Evolutionary conservation across 1,140 invertebrate species (phyloP), one percentile per base, ranked within the genome.

Genomic region (Lepidurus apus): DNA sequence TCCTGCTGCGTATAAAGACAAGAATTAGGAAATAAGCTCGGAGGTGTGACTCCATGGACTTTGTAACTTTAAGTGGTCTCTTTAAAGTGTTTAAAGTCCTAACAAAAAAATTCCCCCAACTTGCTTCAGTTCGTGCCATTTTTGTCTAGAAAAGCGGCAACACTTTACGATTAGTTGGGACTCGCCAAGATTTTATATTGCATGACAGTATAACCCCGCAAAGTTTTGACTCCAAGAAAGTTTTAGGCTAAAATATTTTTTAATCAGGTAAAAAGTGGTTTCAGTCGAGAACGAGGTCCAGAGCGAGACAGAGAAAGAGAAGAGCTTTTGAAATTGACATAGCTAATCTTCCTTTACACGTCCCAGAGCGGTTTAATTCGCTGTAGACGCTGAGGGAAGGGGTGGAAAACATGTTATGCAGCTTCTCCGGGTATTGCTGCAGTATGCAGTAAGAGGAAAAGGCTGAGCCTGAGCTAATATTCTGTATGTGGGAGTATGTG

Each of bases 381-480:
- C 9, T 65, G 53, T 65, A 65, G 17, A 34, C 34, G 34, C 4
- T 34, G 0, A 21, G 17, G 53, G 53, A 1, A 65, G 53, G 53
- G 53, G 45, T 11, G 7, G 53, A 65, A 65, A 65, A 65, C 53
- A 65, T 65, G 53, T 65, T 47, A 17, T 47, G 45, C 45, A n/a
- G 17, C 21, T 65, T n/a, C 9, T 21, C 53, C 53, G n/a, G 10
- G 53, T 65, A 65, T 9, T 9, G 53, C 53, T 21, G 17, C 45
- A 17, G 45, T 17, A 9, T 11, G 45, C 17, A 47, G 45, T 47
- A 47, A 47, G 45, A 47, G 45, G 11, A 7, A 9, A 7, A 65
- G 53, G 53, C 53, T 65, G 53, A 65, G 53, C 13, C 53, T 65
- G 53, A 21, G 53, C 21, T 65, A 65, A 65, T 65, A 65, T 65